A percentile compares a stretch with the other conserved stretches of the same genome.
phyloP scores from a whole-genome alignment of 1,140 invertebrate genomes.

The Adoxophyes honmai region DNA sequence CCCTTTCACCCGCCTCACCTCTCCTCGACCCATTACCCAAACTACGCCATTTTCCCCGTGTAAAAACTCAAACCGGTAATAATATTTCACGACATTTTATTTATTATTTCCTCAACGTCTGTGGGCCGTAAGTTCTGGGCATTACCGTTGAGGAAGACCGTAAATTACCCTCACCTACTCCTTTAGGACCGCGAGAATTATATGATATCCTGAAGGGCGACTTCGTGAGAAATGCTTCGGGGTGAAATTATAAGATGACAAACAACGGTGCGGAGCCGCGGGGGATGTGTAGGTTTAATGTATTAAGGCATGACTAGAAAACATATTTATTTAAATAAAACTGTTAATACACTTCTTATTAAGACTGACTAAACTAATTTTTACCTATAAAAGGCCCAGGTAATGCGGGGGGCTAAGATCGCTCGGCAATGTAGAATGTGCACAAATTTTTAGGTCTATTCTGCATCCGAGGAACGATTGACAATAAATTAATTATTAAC shows the following conservation, averaged over 20 bases:
- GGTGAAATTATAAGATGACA: slow-evolving; percentile 7
- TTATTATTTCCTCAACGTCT: slow-evolving; percentile 14
- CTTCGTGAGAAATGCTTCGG: background rate
- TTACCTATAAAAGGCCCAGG: too few species aligned
- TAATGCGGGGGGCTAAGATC: too few species aligned
- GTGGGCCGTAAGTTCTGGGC: background rate
- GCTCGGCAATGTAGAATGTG: too few species aligned
- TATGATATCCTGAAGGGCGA: slow-evolving; percentile 7
- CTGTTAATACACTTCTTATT: too few species aligned
- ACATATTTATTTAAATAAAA: too few species aligned
- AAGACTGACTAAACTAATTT: too few species aligned
- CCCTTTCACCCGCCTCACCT: too few species aligned
- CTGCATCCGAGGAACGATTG: too few species aligned
- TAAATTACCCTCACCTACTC: slow-evolving; percentile 9
- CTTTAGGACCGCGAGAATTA: slow-evolving; percentile 10
- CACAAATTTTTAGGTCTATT: too few species aligned
- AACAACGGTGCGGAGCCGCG: background rate
- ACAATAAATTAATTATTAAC: too few species aligned
- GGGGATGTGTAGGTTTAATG: too few species aligned
- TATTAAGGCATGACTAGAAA: too few species aligned
- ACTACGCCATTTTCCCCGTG: background rate
- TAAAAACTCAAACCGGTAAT: slow-evolving; percentile 8
- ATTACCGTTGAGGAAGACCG: slow-evolving; percentile 10
- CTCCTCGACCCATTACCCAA: background rate
- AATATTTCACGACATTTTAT: slow-evolving; percentile 14